Conservation (phyloP, 2,888 invertebrate species). For the Serrognathus titanus region DNA sequence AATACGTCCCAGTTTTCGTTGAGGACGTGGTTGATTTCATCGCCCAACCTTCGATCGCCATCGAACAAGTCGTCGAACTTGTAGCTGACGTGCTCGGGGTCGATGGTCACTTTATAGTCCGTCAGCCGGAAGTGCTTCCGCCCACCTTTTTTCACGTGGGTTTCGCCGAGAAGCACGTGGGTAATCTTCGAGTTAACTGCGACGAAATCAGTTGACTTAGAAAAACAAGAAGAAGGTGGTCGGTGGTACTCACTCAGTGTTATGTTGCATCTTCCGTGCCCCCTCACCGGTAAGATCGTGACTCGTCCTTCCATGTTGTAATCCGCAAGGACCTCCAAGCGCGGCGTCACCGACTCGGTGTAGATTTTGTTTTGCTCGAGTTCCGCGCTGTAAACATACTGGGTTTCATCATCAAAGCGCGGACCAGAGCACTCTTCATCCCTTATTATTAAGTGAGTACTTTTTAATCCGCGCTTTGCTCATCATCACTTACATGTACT, state of each 20-base stretch:
- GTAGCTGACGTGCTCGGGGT: constrained; percentile 58
- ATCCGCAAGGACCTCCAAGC: constrained; percentile 62
- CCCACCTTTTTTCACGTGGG: constrained; percentile 50
- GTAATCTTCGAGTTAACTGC: constrained; percentile 8
- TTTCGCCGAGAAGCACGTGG: constrained; percentile 13
- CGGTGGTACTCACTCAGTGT: constrained; percentile 53
- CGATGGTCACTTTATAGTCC: constrained; percentile 61
- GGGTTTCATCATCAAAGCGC: no score
- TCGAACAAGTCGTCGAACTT: constrained; percentile 64
- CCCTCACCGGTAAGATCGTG: constrained; percentile 61
- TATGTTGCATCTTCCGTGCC: constrained; percentile 62
- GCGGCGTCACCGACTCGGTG: constrained; percentile 52
- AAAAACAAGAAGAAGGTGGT: not conserved
- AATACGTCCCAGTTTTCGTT: constrained; percentile 44
- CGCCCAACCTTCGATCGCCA: constrained; percentile 37
- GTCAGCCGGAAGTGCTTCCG: constrained; percentile 62
- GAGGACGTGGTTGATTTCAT: constrained; percentile 43
- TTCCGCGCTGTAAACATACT: constrained; percentile 8
- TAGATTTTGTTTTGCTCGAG: constrained; percentile 33
- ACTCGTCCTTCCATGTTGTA: constrained; percentile 66
- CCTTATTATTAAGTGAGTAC: no score
- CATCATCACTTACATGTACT: constrained; percentile 61
- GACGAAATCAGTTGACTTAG: not conserved
- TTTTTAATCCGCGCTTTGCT: no score
- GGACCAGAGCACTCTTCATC: no score